These are phyloP conservation scores for Dendrolimus pini DNA, from an alignment of 2,888 invertebrate genomes.

Conservation along the genomic window DNA sequence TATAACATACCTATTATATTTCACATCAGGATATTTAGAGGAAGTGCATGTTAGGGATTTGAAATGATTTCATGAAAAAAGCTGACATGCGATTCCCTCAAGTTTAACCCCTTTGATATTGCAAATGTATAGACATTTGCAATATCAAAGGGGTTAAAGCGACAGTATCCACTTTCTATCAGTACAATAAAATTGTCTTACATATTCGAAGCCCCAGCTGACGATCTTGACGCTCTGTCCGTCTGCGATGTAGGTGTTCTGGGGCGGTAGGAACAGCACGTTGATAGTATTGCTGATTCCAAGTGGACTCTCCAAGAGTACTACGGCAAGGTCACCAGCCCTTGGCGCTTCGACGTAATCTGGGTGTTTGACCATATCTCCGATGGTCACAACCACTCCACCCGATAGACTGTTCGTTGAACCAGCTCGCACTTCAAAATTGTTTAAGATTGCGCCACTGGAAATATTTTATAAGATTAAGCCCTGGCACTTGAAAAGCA, in stretches of 20 bases:
- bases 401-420: constrained; percentile 41
- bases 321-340: constrained; percentile 33
- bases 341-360: constrained; percentile 31
- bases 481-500: neutral
- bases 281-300: constrained; percentile 23
- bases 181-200: constrained; percentile 19
- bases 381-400: constrained; percentile 23
- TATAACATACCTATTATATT: no score
- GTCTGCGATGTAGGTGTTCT: constrained; percentile 27
- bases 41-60: no score
- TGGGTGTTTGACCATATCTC: constrained; percentile 27
- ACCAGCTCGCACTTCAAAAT: constrained; percentile 40
- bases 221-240: constrained; percentile 28
- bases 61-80: no score
- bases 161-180: no score
- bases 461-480: neutral
- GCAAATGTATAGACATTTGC: no score
- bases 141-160: no score
- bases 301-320: constrained; percentile 19
- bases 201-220: constrained; percentile 51
- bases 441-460: constrained; percentile 30
- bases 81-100: no score
- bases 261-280: constrained; percentile 36
- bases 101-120: no score
- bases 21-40: no score